Base-by-base conservation (phyloP, 2,888 invertebrate genomes). In the Microplitis deprimator region DNA sequence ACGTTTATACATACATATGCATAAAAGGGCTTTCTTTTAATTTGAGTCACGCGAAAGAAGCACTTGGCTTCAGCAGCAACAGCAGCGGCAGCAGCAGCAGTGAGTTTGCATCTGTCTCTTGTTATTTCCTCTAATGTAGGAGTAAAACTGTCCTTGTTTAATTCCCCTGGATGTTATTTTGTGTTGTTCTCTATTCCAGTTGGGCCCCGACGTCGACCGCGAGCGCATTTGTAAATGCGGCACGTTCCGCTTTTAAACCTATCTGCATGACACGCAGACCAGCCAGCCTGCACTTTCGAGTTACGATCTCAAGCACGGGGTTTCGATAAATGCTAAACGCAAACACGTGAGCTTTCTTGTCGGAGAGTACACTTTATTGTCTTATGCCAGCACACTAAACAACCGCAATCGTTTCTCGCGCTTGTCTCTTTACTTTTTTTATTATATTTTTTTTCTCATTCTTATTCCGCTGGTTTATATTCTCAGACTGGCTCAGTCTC, bases 291-390 rank as follows among this genome's bases (percentile, higher is more conserved):
- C 86, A 85, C 87, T 86, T 88, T 86, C 84, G 84, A 89, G 89
- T 89, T 89, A 89, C 89, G 89, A 88, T 88, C 86, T 88, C 85
- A 85, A 85, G 86, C 78, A 77, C 84, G 85, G 84, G 85, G 84
- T 88, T 89, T 89, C 89, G 89, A 89, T 89, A 89, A 89, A 89
- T 88, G 89, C 88, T 89, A 87, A 89, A 88, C 88, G 88, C 83
- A 85, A 89, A 89, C 89, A 88, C 87, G 89, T 88, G 89, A 89
- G 89, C 88, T 89, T 89, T 87, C 89, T 88, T 86, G 88, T 88
- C 85, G 84, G 75, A 50, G 50, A 50, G 50, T 79, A 83, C 85
- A 87, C 84, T 88, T 89, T 89, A 89, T 89, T 86, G 87, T 85
- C 84, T 82, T 77, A 78, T 79, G 83, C 76, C 72, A 13, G 10